Evolutionary conservation across 2,888 invertebrate genomes (phyloP), one percentile per base, ranked within the genome.

Genomic region (Halocaridina rubra): DNA sequence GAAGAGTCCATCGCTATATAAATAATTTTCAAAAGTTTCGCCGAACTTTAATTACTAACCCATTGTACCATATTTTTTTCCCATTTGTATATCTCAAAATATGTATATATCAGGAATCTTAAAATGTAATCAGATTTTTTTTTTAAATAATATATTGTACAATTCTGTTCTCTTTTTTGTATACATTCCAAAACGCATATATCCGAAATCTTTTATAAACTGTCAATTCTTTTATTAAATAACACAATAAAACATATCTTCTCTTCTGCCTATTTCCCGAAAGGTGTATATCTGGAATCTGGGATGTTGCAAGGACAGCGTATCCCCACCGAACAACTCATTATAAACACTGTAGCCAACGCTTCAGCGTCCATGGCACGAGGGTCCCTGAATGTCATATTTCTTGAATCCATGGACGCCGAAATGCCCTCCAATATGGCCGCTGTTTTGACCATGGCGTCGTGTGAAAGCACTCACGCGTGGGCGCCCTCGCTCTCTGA

Each of bases 231-330:
- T 16, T 46, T 16, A 24, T 19, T 76, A 29, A 29, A 22, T 57
- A 33, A 24, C 29, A 16, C 24, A 22, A 29, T 29, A 24, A 22
- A 33, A 24, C 29, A 27, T 19, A 24, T 30, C 27, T 32, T 19
- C 27, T 74, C 13, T 46, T 75, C 10, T 3, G 19, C 19, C 19
- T 77, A 46, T 32, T n/a, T 33, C n/a, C 19, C 16, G 16, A 16
- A 85, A 88, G 88, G 80, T 2, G 78, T 88, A 8, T 88, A 75
- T 29, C 29, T 88, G 57, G 84, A 88, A 30, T 78, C 88, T 0
- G 81, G 61, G 8, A 64, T 86, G 71, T 24, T 88, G 24, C 77
- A 59, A n/a, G 84, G 80, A 0, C 74, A 59, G 5, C 53, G 80
- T 0, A 29, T 57, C 8, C 59, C 30, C 13, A 76, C 88, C 2